phyloP scores from a whole-genome alignment of 2,888 invertebrate genomes.

The Dorcus hopei region DNA sequence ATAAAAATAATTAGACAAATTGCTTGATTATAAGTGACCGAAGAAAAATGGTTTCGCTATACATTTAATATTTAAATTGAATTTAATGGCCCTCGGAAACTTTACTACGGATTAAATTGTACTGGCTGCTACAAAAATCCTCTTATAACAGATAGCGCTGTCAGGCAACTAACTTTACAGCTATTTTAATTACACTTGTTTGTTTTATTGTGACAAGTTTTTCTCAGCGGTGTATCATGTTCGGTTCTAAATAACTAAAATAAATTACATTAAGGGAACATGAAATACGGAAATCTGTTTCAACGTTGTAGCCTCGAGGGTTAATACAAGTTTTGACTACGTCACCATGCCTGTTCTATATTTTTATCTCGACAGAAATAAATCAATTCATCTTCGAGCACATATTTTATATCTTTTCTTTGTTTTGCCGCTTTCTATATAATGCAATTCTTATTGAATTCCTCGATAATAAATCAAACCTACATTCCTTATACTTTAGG shows the following conservation, averaged over 20 bases:
- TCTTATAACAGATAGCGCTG: neutral
- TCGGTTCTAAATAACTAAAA: neutral
- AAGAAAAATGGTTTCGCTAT: neutral
- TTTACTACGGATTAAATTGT: constrained; percentile 4
- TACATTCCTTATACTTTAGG: neutral
- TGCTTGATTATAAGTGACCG: neutral
- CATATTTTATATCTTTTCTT: no score
- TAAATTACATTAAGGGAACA: neutral
- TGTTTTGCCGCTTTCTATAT: no score
- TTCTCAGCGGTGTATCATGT: neutral
- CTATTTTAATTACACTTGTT: constrained; percentile 5
- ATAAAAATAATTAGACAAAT: constrained; percentile 1
- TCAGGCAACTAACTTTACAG: constrained; percentile 1
- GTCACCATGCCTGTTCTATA: no score
- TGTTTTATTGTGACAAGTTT: constrained; percentile 5
- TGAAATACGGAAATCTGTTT: no score
- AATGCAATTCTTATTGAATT: neutral
- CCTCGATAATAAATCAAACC: neutral
- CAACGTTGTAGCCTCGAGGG: no score
- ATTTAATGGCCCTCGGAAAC: neutral
- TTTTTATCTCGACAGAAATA: no score
- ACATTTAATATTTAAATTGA: neutral
- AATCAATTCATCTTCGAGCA: no score
- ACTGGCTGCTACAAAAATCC: neutral
- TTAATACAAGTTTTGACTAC: no score